These are phyloP conservation scores for Dendrolimus kikuchii DNA, from an alignment of 1,140 invertebrate genomes.

Conservation along the genomic window DNA sequence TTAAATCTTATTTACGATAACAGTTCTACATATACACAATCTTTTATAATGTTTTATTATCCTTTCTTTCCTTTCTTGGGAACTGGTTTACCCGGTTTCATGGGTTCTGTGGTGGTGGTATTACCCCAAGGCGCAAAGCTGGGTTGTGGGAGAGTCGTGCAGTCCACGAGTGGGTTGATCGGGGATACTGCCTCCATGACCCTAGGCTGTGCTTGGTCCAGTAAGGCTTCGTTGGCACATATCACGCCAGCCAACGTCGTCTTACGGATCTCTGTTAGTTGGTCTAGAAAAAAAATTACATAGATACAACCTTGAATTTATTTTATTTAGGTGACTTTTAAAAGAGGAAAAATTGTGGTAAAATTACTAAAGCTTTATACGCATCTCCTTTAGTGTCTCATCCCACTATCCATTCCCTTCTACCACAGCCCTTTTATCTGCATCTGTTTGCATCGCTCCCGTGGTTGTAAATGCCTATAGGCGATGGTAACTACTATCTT, in stretches of 20 bases:
- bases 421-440: too few species aligned
- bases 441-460: too few species aligned
- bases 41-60: not conserved
- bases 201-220: conserved; percentile 81
- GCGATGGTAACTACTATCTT: too few species aligned
- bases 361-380: too few species aligned
- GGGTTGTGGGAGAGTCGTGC: conserved; percentile 72
- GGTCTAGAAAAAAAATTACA: conserved; percentile 74
- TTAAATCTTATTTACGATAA: not conserved
- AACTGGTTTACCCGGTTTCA: conserved; percentile 3
- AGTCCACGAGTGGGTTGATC: conserved; percentile 78
- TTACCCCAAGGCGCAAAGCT: conserved; percentile 75
- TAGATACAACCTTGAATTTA: too few species aligned
- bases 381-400: too few species aligned
- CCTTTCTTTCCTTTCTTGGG: not conserved
- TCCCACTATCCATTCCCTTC: too few species aligned
- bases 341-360: too few species aligned
- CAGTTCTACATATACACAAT: not conserved
- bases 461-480: too few species aligned
- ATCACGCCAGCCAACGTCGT: conserved; percentile 87
- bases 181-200: conserved; percentile 79
- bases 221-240: conserved; percentile 89
- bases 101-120: not conserved
- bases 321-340: too few species aligned
- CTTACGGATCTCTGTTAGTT: conserved; percentile 90